A percentile compares a stretch with the other conserved stretches of the same genome.
These are phyloP conservation scores for Plectrocnemia conspersa DNA, from an alignment of 1,140 invertebrate species.

Conservation along the genomic window DNA sequence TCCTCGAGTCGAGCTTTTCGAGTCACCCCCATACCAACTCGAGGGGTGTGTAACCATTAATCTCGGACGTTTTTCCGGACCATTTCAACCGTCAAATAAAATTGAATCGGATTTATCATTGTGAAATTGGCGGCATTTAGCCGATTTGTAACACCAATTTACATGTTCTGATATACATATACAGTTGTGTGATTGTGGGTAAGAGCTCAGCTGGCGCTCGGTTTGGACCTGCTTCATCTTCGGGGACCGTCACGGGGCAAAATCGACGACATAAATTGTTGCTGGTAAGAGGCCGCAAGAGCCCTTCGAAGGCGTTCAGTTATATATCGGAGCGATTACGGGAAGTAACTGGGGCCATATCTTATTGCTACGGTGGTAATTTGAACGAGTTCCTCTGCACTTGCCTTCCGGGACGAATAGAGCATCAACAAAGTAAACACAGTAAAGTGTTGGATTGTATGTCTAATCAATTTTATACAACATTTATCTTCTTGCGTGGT, in stretches of 20 bases:
- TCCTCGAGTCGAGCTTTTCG: too few species aligned
- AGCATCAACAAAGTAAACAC: too few species aligned
- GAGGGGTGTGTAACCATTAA: constrained; percentile 31
- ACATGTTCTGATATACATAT: neutral
- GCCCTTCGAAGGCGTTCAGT: constrained; percentile 13
- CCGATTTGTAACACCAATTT: constrained; percentile 4
- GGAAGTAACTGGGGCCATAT: constrained; percentile 16
- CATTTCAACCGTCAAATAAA: constrained; percentile 36
- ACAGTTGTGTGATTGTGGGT: neutral
- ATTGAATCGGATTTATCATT: constrained; percentile 36
- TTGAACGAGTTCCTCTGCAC: constrained; percentile 21
- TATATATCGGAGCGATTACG: constrained; percentile 23
- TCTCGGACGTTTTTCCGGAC: constrained; percentile 34
- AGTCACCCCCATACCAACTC: too few species aligned
- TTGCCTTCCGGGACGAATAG: too few species aligned
- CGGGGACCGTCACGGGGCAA: constrained; percentile 4
- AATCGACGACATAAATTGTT: constrained; percentile 23
- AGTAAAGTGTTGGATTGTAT: too few species aligned
- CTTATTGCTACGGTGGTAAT: constrained; percentile 14
- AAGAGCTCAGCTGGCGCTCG: neutral
- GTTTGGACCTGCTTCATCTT: constrained; percentile 5
- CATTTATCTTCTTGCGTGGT: too few species aligned
- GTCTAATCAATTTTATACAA: too few species aligned
- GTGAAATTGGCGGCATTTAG: constrained; percentile 22
- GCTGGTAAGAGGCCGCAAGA: constrained; percentile 5